Percentiles rank a stretch among this genome's conserved stretches.
Conservation (phyloP, 2,888 invertebrate genomes). For the Falcaria lacertinaria region DNA sequence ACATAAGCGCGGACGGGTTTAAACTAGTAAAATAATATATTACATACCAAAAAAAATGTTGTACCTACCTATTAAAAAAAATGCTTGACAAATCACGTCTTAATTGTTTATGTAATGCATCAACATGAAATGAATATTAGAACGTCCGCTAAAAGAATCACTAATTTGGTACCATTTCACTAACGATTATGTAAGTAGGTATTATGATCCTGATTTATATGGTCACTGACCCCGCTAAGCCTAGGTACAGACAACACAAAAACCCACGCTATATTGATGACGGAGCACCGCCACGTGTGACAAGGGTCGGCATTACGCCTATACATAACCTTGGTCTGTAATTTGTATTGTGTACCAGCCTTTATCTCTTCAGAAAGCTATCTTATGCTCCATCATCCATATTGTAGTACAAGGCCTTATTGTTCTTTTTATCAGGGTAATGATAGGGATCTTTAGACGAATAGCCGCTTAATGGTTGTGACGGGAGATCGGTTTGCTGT, state of each 20-base stretch:
- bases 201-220: neutral
- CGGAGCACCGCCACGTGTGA: constrained; percentile 7
- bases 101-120: too few species aligned
- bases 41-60: too few species aligned
- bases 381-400: constrained; percentile 15
- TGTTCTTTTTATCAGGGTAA: neutral
- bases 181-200: neutral
- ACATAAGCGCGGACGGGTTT: too few species aligned
- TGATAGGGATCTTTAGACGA: neutral
- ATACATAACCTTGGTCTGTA: constrained; percentile 7
- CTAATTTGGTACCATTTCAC: neutral
- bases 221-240: neutral
- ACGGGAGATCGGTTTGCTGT: too few species aligned
- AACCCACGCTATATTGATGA: constrained; percentile 11
- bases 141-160: neutral
- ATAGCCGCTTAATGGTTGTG: too few species aligned
- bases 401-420: neutral
- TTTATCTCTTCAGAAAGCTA: constrained; percentile 30
- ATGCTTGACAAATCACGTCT: too few species aligned
- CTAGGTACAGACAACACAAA: constrained; percentile 5
- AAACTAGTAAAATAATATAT: too few species aligned
- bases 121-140: too few species aligned
- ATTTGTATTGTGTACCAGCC: constrained; percentile 21
- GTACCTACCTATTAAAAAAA: too few species aligned
- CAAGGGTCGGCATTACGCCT: constrained; percentile 15